A percentile compares a stretch with the other conserved stretches of the same genome.
Evolutionary conservation across 2,888 invertebrate species (phyloP).

Genomic region (Ypsolopha sequella): DNA sequence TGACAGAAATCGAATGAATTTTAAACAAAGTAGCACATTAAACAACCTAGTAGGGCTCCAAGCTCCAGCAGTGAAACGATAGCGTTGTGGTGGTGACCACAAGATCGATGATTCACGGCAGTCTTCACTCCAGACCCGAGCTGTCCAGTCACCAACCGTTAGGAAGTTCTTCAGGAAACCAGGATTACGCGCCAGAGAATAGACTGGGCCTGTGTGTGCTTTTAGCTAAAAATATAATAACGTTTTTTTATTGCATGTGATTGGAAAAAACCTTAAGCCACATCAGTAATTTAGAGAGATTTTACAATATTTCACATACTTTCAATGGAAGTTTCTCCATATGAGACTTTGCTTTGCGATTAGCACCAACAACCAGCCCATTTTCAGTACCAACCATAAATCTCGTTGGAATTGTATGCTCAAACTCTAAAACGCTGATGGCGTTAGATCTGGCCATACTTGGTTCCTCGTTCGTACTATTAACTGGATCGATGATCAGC

Average conservation of each 20-base stretch:
- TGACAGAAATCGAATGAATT: background rate
- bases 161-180: conserved; percentile 94
- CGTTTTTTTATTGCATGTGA: background rate
- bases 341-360: conserved; percentile 78
- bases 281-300: background rate
- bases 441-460: conserved; percentile 70
- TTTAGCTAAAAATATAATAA: conserved; percentile 42
- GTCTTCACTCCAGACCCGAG: conserved; percentile 94
- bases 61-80: conserved; percentile 78
- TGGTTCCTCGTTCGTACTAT: conserved; percentile 57
- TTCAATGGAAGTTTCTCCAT: conserved; percentile 73
- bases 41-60: conserved; percentile 85
- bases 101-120: conserved; percentile 91
- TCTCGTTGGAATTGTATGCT: conserved; percentile 79
- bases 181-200: conserved; percentile 89
- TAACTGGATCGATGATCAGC: conserved; percentile 75
- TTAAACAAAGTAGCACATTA: background rate
- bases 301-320: conserved; percentile 29
- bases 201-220: conserved; percentile 87
- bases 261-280: too few species aligned
- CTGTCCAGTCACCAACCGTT: conserved; percentile 94
- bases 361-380: conserved; percentile 74
- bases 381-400: conserved; percentile 81
- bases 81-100: conserved; percentile 81
- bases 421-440: conserved; percentile 75